These are phyloP conservation scores for Oreortyx pictus DNA, from an alignment of 2,797 vertebrate genomes.

Conservation along the genomic window DNA sequence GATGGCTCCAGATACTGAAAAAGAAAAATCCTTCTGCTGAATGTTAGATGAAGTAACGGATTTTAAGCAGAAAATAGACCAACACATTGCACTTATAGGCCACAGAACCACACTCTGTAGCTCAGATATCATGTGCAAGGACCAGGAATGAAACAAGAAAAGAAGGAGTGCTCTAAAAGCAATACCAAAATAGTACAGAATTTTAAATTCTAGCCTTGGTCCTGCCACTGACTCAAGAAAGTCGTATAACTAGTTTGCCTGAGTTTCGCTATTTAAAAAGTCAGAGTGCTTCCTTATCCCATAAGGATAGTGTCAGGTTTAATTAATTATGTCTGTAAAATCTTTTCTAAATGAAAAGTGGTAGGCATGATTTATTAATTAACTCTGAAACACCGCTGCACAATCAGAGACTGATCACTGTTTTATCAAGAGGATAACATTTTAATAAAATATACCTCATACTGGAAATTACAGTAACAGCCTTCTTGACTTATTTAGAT, in stretches of 20 bases:
- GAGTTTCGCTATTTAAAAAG: background rate
- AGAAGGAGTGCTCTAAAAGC: background rate
- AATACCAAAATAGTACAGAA: background rate
- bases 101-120: background rate
- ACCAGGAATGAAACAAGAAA: background rate
- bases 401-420: background rate
- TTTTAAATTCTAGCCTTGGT: constrained; percentile 12
- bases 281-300: constrained; percentile 6
- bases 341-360: constrained; percentile 56
- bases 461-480: constrained; percentile 19
- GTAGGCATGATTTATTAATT: constrained; percentile 53
- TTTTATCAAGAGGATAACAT: constrained; percentile 49
- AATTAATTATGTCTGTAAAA: constrained; percentile 65
- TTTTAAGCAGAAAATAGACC: background rate
- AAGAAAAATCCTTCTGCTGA: background rate
- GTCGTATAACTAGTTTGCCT: constrained; percentile 13
- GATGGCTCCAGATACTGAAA: background rate
- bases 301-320: constrained; percentile 26
- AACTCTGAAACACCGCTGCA: constrained; percentile 39
- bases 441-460: constrained; percentile 49
- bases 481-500: constrained; percentile 21
- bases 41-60: background rate
- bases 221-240: background rate
- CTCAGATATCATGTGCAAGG: background rate
- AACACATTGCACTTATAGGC: background rate